Percentiles rank a stretch among this genome's conserved stretches.
Conservation (phyloP, 2,113 vertebrate species). For the Xiphophorus hellerii region DNA sequence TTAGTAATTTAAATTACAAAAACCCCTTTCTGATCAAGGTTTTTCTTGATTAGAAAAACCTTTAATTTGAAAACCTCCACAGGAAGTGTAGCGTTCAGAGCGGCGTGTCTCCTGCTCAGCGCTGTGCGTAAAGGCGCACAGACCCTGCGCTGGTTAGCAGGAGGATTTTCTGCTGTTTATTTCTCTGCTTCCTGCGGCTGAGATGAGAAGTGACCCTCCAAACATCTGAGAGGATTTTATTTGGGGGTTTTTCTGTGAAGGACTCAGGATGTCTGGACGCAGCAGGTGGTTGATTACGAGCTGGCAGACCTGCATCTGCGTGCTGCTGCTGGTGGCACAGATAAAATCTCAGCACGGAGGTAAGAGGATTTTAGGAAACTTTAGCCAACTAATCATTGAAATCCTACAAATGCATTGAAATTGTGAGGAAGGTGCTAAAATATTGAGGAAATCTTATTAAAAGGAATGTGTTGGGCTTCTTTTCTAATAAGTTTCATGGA, state of each 20-base stretch:
- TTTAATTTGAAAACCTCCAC: constrained; percentile 47
- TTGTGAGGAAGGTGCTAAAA: background rate
- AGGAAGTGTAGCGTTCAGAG: constrained; percentile 21
- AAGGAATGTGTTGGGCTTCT: background rate
- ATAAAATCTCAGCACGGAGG: constrained; percentile 26
- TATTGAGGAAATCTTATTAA: background rate
- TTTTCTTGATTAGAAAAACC: rapidly evolving
- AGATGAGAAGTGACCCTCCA: constrained; percentile 18
- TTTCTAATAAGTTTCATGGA: background rate
- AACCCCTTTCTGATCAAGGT: too few species aligned
- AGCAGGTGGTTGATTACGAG: constrained; percentile 37
- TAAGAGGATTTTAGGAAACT: background rate
- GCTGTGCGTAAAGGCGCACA: constrained; percentile 27
- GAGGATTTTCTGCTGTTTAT: background rate
- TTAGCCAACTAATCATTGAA: background rate
- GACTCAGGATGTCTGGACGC: constrained; percentile 42
- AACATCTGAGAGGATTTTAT: constrained; percentile 29
- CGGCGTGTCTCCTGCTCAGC: rapidly evolving
- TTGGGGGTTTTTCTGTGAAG: background rate
- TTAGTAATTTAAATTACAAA: too few species aligned
- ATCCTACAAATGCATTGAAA: background rate
- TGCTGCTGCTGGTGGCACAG: constrained; percentile 10
- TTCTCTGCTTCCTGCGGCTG: background rate
- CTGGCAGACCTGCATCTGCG: constrained; percentile 34
- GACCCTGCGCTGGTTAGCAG: constrained; percentile 1